These are phyloP conservation scores for Nomada fucata DNA, from an alignment of 2,888 invertebrate species.

Conservation along the genomic window DNA sequence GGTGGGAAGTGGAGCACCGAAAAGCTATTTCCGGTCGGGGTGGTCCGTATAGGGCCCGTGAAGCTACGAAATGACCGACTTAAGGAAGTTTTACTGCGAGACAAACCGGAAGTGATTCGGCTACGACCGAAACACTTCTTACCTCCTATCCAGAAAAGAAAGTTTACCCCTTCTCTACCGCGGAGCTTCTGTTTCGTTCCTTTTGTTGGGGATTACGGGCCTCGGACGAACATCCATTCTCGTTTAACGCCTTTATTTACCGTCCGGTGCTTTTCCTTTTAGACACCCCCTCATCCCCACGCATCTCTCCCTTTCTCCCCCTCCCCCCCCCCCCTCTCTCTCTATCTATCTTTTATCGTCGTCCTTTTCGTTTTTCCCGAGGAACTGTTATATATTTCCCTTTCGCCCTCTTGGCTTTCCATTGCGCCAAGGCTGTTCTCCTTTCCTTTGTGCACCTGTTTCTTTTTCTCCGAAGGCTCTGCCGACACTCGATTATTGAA, in stretches of 20 bases:
- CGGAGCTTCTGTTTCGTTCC: conserved; percentile 59
- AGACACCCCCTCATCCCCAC: neutral
- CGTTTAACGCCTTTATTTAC: conserved; percentile 82
- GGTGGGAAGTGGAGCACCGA: conserved; percentile 57
- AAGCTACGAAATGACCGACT: conserved; percentile 73
- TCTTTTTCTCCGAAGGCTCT: neutral
- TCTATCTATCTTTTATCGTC: conserved; percentile 30
- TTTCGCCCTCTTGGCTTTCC: conserved; percentile 31
- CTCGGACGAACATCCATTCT: conserved; percentile 81
- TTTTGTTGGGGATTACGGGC: conserved; percentile 74
- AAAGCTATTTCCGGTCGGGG: conserved; percentile 71
- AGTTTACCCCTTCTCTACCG: conserved; percentile 52
- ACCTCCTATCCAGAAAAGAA: conserved; percentile 50
- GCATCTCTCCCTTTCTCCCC: neutral
- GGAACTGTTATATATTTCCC: conserved; percentile 38
- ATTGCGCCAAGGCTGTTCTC: conserved; percentile 5
- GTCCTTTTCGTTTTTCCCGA: neutral
- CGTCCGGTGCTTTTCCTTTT: conserved; percentile 65
- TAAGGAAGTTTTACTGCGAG: conserved; percentile 81
- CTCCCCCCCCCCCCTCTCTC: neutral
- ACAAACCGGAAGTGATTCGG: conserved; percentile 82
- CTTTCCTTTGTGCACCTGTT: neutral
- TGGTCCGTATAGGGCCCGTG: conserved; percentile 71
- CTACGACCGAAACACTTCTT: conserved; percentile 66
- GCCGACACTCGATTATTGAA: conserved; percentile 29